A percentile compares a stretch with the other conserved stretches of the same genome.
Evolutionary conservation across 30 jellyfish, hydroid and myxozoan species (phyloP).

Genomic region (Hydractinia echinata): DNA sequence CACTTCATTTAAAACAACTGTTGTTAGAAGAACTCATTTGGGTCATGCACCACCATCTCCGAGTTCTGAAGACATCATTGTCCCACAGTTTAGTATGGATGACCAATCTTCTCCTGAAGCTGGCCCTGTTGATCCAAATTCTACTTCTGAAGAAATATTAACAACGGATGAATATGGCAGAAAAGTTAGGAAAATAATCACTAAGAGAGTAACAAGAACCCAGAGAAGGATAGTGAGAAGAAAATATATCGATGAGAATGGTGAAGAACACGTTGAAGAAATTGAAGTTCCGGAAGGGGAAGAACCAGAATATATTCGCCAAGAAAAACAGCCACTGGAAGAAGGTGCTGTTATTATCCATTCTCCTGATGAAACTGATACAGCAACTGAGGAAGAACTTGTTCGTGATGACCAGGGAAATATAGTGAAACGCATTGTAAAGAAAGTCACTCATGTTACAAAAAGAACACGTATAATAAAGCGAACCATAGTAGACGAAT

Average conservation of each 20-base stretch:
- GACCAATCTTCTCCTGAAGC: slow-evolving; percentile 11
- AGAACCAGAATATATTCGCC: slow-evolving; percentile 25
- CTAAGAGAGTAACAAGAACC: slow-evolving; percentile 60
- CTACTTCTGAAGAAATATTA: slow-evolving; percentile 24
- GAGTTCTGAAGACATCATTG: slow-evolving; percentile 5
- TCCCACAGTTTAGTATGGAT: neutral
- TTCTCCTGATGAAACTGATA: slow-evolving; percentile 59
- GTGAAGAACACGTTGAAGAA: slow-evolving; percentile 63
- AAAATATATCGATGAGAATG: slow-evolving; percentile 67
- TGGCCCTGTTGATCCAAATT: slow-evolving; percentile 17
- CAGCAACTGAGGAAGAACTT: slow-evolving; percentile 75
- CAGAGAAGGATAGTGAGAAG: slow-evolving; percentile 60
- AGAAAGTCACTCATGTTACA: slow-evolving; percentile 64
- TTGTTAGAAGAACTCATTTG: slow-evolving; percentile 31
- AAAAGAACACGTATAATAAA: slow-evolving; percentile 61
- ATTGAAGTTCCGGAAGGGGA: slow-evolving; percentile 60
- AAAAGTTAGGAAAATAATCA: slow-evolving; percentile 29
- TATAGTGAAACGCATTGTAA: slow-evolving; percentile 58
- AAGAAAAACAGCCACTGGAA: slow-evolving; percentile 23
- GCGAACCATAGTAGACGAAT: slow-evolving; percentile 61
- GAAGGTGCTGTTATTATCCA: slow-evolving; percentile 63
- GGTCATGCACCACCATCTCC: neutral
- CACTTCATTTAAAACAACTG: slow-evolving; percentile 31
- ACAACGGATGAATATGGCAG: slow-evolving; percentile 37
- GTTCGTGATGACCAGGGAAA: slow-evolving; percentile 67